Evolutionary conservation across 2,113 vertebrate genomes (phyloP).

Genomic region (Menidia beryllina): DNA sequence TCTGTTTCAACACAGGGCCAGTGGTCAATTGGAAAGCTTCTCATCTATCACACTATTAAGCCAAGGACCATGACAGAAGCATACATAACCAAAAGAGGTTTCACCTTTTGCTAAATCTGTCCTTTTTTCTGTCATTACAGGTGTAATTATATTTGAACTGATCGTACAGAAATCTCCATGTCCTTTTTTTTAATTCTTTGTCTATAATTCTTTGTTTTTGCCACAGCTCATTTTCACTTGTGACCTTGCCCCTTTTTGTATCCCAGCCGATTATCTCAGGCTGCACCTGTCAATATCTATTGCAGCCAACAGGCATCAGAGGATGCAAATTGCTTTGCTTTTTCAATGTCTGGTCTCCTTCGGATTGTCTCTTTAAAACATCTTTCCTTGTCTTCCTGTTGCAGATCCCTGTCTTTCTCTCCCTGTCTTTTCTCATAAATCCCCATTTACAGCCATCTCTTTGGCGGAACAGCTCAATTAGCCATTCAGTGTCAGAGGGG

Average conservation of each 20-base stretch:
- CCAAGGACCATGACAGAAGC: constrained; percentile 4
- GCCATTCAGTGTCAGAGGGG: constrained; percentile 47
- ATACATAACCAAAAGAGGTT: constrained; percentile 4
- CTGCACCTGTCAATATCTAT: constrained; percentile 14
- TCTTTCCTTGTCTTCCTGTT: constrained; percentile 18
- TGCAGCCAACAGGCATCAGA: constrained; percentile 37
- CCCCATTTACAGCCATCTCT: constrained; percentile 63
- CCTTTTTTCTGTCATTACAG: constrained; percentile 1
- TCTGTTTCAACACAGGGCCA: constrained; percentile 43
- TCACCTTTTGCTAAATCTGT: neutral
- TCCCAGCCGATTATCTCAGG: constrained; percentile 21
- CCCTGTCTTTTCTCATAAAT: constrained; percentile 50
- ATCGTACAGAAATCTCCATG: neutral
- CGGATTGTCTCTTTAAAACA: constrained; percentile 25
- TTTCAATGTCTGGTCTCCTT: constrained; percentile 40
- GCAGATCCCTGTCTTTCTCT: constrained; percentile 24
- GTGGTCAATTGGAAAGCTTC: constrained; percentile 50
- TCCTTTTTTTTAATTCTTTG: neutral
- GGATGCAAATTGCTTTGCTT: constrained; percentile 49
- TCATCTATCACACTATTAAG: constrained; percentile 10
- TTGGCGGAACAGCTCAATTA: constrained; percentile 76
- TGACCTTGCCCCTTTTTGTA: constrained; percentile 51
- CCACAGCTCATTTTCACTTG: neutral
- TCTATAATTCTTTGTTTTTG: constrained; percentile 3
- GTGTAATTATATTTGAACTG: neutral